A percentile compares a stretch with the other conserved stretches of the same genome.
Evolutionary conservation across 2,113 vertebrate genomes (phyloP).

Genomic region (Sylvietta virens): DNA sequence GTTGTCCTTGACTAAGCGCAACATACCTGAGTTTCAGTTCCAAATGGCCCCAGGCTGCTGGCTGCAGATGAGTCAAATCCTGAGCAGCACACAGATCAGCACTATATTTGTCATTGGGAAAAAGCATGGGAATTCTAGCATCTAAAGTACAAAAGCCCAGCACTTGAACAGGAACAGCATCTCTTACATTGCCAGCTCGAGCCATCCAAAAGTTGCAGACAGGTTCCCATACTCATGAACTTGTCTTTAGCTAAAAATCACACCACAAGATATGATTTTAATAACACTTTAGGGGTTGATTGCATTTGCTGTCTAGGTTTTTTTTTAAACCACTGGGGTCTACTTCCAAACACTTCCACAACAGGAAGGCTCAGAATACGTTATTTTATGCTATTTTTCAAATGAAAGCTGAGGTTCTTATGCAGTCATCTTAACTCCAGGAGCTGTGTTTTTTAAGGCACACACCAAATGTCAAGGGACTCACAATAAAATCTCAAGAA

Average conservation of each 20-base stretch:
- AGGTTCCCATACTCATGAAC: conserved; percentile 16
- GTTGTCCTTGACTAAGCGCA: neutral
- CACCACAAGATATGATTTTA: neutral
- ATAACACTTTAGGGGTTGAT: neutral
- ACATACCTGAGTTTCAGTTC: conserved; percentile 4
- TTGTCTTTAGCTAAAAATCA: conserved; percentile 17
- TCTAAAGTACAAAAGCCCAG: neutral
- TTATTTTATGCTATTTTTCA: conserved; percentile 42
- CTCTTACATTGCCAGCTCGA: neutral
- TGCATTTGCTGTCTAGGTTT: neutral
- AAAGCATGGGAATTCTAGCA: conserved; percentile 10
- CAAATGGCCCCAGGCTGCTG: neutral
- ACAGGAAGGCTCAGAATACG: conserved; percentile 6
- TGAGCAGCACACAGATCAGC: neutral
- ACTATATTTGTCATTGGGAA: neutral
- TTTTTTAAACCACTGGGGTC: conserved; percentile 24
- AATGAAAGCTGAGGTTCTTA: conserved; percentile 40
- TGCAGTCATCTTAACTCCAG: conserved; percentile 44
- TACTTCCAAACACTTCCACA: conserved; percentile 40
- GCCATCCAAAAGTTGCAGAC: conserved; percentile 39
- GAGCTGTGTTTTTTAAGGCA: conserved; percentile 57
- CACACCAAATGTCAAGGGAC: conserved; percentile 46
- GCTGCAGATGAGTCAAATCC: conserved; percentile 17
- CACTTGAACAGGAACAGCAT: neutral
- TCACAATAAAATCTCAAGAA: conserved; percentile 54